Evolutionary conservation across 2,113 vertebrate genomes (phyloP).

Genomic region (Elachura formosa): DNA sequence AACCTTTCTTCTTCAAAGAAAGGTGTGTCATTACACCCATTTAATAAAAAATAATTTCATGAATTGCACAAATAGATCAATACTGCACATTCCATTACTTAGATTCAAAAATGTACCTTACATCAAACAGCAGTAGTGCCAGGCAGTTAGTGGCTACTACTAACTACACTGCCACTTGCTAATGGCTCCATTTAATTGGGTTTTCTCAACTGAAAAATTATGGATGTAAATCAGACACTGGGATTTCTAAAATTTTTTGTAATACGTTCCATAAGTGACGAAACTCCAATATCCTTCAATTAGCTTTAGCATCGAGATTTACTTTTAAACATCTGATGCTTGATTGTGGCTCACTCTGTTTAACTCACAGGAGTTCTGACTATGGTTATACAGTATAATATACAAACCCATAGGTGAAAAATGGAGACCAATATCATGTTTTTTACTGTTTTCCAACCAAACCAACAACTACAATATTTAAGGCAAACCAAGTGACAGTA

Average conservation of each 20-base stretch:
- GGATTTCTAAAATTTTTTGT: not conserved
- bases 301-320: not conserved
- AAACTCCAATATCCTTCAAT: not conserved
- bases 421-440: not conserved
- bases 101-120: not conserved
- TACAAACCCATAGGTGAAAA: not conserved
- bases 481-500: not conserved
- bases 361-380: not conserved
- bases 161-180: not conserved
- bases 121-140: not conserved
- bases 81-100: not conserved
- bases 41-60: not conserved
- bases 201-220: not conserved
- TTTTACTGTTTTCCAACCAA: not conserved
- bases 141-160: not conserved
- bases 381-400: not conserved
- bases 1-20: not conserved
- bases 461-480: not conserved
- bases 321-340: not conserved
- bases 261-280: not conserved
- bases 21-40: not conserved
- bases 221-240: not conserved
- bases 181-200: not conserved
- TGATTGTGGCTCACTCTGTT: not conserved
- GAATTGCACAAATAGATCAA: not conserved